Percentiles rank a stretch among this genome's conserved stretches.
Evolutionary conservation across 2,113 vertebrate species (phyloP).

Genomic region (Eulacestoma nigropectus): DNA sequence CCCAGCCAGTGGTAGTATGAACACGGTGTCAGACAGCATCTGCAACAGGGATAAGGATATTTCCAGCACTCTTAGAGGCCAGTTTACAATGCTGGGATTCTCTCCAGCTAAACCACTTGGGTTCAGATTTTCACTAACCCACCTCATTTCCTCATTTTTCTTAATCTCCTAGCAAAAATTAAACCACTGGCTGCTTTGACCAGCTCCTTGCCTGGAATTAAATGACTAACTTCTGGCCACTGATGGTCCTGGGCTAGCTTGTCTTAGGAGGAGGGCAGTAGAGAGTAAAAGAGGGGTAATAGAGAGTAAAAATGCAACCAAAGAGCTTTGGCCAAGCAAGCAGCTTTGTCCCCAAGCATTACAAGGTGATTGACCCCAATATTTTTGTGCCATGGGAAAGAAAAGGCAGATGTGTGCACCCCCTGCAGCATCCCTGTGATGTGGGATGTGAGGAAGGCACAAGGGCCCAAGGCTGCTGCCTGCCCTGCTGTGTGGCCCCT

Average conservation of each 20-base stretch:
- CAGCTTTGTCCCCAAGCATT: background rate
- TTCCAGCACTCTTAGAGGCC: background rate
- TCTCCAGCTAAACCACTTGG: slow-evolving; percentile 2
- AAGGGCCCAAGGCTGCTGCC: background rate
- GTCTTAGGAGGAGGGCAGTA: background rate
- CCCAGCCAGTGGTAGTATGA: background rate
- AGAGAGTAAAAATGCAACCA: background rate
- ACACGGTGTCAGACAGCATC: background rate
- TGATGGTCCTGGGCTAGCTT: background rate
- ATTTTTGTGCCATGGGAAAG: background rate
- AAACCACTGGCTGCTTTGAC: background rate
- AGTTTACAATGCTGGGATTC: background rate
- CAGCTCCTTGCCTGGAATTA: background rate
- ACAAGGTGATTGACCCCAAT: background rate
- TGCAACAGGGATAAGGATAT: background rate
- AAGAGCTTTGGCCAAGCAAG: background rate
- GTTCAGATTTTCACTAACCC: background rate
- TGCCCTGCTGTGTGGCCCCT: background rate
- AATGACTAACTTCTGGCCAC: background rate
- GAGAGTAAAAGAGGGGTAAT: background rate
- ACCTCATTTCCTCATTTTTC: slow-evolving; percentile 1
- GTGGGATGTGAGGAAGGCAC: rapidly evolving
- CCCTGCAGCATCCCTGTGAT: background rate
- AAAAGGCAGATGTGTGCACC: background rate
- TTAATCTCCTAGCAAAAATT: background rate